Evolutionary conservation across 2,113 vertebrate genomes (phyloP).

Genomic region (Cygnus atratus): DNA sequence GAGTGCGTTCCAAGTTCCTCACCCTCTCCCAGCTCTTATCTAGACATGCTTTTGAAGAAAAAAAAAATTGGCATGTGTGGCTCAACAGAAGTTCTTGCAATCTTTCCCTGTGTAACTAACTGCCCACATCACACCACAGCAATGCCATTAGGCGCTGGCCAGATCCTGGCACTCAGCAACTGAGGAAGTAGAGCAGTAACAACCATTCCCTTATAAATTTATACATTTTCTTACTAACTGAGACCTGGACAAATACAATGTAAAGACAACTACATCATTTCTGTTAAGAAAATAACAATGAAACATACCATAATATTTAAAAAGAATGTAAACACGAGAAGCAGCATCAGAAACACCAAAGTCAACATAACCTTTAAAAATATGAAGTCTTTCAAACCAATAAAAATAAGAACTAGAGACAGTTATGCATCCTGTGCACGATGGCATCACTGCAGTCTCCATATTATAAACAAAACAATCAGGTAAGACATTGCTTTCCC

Average conservation of each 20-base stretch:
- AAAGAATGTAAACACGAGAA: background rate
- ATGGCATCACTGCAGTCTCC: background rate
- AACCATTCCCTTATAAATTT: background rate
- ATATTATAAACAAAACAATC: background rate
- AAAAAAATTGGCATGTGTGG: background rate
- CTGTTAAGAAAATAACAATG: background rate
- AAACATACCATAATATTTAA: background rate
- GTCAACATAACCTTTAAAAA: background rate
- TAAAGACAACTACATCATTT: background rate
- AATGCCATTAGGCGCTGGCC: background rate
- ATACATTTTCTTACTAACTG: background rate
- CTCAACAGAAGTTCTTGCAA: background rate
- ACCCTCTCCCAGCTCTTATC: background rate
- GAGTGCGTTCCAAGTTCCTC: background rate
- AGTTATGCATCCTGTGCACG: background rate
- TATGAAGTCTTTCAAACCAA: background rate
- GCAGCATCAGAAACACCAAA: background rate
- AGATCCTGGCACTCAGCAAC: accelerated
- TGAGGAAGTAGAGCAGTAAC: background rate
- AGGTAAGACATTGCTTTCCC: background rate
- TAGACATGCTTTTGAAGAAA: background rate
- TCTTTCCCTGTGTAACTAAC: background rate
- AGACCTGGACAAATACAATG: background rate
- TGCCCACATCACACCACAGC: background rate
- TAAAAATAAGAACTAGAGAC: background rate